Conservation (phyloP, 1,140 invertebrate species). For the Ruditapes philippinarum region DNA sequence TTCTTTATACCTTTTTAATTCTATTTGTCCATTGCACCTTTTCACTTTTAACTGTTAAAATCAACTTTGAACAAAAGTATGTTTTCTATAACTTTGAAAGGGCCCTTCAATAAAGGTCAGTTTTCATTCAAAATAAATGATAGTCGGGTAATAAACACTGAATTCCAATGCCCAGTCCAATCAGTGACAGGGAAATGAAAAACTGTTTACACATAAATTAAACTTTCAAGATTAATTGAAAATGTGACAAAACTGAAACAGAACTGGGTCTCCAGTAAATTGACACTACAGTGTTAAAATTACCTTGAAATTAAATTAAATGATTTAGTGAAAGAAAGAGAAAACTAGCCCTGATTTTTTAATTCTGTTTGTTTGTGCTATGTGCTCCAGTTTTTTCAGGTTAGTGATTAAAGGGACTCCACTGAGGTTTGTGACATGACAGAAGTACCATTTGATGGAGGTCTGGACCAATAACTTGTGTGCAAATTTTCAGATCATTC, state of each 20-base stretch:
- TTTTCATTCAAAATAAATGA: conserved; percentile 1
- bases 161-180: neutral
- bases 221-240: conserved; percentile 15
- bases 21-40: too few species aligned
- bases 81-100: neutral
- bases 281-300: neutral
- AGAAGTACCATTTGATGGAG: too few species aligned
- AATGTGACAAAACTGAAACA: conserved; percentile 25
- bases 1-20: too few species aligned
- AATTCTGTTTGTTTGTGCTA: too few species aligned
- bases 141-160: neutral
- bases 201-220: conserved; percentile 42
- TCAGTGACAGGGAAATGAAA: conserved; percentile 16
- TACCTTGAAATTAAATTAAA: neutral
- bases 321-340: too few species aligned
- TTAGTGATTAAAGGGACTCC: too few species aligned
- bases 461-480: too few species aligned
- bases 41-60: too few species aligned
- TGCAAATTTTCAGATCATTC: too few species aligned
- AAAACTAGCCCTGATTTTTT: too few species aligned
- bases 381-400: too few species aligned
- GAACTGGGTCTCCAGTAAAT: neutral
- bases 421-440: too few species aligned
- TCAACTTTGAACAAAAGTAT: neutral
- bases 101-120: neutral